Evolutionary conservation across 1,140 invertebrate species (phyloP), one percentile per base, ranked within the genome.

Genomic region (Zaprionus camerounensis): DNA sequence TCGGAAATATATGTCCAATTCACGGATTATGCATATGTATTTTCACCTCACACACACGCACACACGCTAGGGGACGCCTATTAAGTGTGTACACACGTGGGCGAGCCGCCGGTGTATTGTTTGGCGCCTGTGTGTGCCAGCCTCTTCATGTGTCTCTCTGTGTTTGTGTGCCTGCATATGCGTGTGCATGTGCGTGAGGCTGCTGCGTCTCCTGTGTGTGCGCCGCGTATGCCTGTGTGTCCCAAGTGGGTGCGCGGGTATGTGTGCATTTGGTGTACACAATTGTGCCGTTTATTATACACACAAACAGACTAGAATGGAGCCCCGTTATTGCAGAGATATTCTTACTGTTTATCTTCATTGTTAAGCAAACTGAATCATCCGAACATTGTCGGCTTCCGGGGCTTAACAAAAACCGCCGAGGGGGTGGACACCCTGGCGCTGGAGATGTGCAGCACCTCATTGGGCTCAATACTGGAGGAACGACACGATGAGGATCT

Each of bases 361-460:
- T 24, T 20, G 92, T 97, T 62, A 20, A 94, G 95, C 67, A 94
- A 94, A 64, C 93, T 98, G 44, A 95, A 95, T 26, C 97, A 98
- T 93, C 96, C 96, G 1, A 97, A 98, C 82, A 96, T 98, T 56
- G 95, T 98, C 4, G 97, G 97, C 0, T 98, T 96, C 84, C 94
- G 97, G 41, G 96, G 95, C 3, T 95, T 96, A 61, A 94, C 94
- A 2, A 94, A 95, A 72, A 93, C 92, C 1, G 82, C 93, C 2
- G 95, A 95, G 66, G 95, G 96, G 1, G 95, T 96, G 66, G 93
- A 95, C 74, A 95, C 95, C 53, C 92, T 96, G 57, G 96, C 95
- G 0, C 95, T 96, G 94, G 96, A 97, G 90, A 94, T 95, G 69
- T 95, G 96, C 85, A 94, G 94, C 28, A 88, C 94, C 12, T 96